Evolutionary conservation across 2,113 vertebrate species (phyloP).

Genomic region (Hemibagrus wyckioides): DNA sequence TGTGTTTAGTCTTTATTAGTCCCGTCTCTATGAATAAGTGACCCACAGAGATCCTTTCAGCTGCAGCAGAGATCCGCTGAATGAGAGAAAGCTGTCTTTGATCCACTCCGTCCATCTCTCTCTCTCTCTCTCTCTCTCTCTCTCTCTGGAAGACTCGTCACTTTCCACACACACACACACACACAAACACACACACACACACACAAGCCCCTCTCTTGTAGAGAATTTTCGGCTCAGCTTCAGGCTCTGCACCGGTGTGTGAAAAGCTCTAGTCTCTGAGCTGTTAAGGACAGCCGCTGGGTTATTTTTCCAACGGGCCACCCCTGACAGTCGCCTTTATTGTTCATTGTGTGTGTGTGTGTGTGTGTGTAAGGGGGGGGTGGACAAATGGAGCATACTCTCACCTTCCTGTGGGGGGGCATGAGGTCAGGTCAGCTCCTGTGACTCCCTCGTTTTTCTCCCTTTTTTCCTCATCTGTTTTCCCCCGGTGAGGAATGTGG

Average conservation of each 20-base stretch:
- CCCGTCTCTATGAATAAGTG: constrained; percentile 7
- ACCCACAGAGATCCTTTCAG: constrained; percentile 61
- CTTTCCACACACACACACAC: too few species aligned
- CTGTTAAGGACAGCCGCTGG: constrained; percentile 77
- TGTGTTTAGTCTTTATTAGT: constrained; percentile 26
- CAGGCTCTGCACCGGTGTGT: constrained; percentile 68
- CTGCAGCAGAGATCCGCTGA: constrained; percentile 51
- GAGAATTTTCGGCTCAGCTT: constrained; percentile 40
- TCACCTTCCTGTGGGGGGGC: constrained; percentile 80
- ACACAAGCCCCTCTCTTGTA: constrained; percentile 85
- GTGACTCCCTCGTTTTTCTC: constrained; percentile 50
- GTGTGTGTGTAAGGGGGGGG: constrained; percentile 38
- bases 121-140: constrained; percentile 37
- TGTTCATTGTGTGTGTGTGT: constrained; percentile 74
- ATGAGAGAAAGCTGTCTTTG: constrained; percentile 78
- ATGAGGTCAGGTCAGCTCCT: constrained; percentile 67
- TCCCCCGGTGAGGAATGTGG: constrained; percentile 80
- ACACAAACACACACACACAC: too few species aligned
- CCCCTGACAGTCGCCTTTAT: constrained; percentile 87
- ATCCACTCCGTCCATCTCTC: constrained; percentile 61
- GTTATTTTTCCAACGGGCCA: constrained; percentile 82
- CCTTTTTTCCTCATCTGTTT: constrained; percentile 72
- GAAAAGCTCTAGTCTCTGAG: constrained; percentile 80
- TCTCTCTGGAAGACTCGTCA: constrained; percentile 71
- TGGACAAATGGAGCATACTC: constrained; percentile 84